Conservation (phyloP, 2,797 vertebrate genomes). For the Gymnoscopelus microlampas region DNA sequence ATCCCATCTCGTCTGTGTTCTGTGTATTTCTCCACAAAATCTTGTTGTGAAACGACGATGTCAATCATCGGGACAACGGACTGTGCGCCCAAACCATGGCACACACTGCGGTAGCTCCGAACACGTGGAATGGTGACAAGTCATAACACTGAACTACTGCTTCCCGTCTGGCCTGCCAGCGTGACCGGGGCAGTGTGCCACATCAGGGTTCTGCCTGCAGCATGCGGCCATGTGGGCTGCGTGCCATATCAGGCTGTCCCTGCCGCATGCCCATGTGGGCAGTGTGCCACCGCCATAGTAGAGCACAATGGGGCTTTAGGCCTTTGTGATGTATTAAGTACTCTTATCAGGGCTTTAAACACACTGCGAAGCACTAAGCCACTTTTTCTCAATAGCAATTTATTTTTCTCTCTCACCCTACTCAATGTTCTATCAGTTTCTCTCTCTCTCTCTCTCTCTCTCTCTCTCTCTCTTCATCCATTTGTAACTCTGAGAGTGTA, state of each 20-base stretch:
- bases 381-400: not conserved
- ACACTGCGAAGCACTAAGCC: conserved; percentile 21
- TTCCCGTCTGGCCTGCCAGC: no score
- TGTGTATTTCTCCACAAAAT: no score
- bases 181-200: no score
- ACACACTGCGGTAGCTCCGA: no score
- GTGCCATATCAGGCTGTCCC: conserved; percentile 54
- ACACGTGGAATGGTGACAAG: no score
- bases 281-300: conserved; percentile 34
- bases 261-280: conserved; percentile 48
- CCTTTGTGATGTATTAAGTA: conserved; percentile 51
- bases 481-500: no score
- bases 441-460: conserved; percentile 5
- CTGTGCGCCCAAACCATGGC: no score
- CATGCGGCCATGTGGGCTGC: not conserved
- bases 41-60: no score
- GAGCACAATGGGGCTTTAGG: conserved; percentile 46
- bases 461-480: not conserved
- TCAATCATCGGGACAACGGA: no score
- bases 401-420: conserved; percentile 1
- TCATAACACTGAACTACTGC: no score
- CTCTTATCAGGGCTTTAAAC: conserved; percentile 22
- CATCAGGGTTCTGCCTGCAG: no score
- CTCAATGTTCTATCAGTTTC: not conserved
- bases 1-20: no score